These are phyloP conservation scores for Brienomyrus brachyistius DNA, from an alignment of 2,113 vertebrate genomes.

Conservation along the genomic window DNA sequence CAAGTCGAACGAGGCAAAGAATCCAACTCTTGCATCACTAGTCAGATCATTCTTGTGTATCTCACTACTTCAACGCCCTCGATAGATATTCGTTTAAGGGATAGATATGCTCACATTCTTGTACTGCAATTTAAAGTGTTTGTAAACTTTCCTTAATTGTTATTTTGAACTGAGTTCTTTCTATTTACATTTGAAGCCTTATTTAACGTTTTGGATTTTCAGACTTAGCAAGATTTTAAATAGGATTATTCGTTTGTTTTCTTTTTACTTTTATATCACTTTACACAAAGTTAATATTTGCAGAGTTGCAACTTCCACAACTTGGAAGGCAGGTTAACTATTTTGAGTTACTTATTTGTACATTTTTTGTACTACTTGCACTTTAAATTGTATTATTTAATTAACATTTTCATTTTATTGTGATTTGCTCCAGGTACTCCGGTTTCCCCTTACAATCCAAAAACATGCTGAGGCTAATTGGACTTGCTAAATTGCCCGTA, in stretches of 20 bases:
- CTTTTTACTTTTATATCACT: neutral
- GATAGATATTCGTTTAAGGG: too few species aligned
- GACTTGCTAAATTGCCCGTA: too few species aligned
- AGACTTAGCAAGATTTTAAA: neutral
- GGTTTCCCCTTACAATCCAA: too few species aligned
- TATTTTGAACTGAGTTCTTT: neutral
- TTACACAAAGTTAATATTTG: neutral
- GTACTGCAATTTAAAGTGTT: neutral
- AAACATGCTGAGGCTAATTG: too few species aligned
- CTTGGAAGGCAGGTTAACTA: neutral
- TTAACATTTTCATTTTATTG: too few species aligned
- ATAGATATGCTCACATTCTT: constrained; percentile 1
- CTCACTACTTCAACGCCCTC: neutral
- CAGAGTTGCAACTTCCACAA: neutral
- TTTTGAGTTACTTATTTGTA: too few species aligned
- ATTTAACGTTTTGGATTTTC: neutral
- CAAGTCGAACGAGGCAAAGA: constrained; percentile 2
- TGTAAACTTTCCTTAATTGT: neutral
- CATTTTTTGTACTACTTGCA: too few species aligned
- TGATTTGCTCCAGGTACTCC: too few species aligned
- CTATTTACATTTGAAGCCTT: neutral
- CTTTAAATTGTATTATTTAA: too few species aligned
- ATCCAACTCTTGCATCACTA: neutral
- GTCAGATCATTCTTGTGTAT: neutral
- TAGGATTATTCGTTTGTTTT: neutral